Conservation (phyloP, 2,888 invertebrate species). For the Epsilonema sp. region DNA sequence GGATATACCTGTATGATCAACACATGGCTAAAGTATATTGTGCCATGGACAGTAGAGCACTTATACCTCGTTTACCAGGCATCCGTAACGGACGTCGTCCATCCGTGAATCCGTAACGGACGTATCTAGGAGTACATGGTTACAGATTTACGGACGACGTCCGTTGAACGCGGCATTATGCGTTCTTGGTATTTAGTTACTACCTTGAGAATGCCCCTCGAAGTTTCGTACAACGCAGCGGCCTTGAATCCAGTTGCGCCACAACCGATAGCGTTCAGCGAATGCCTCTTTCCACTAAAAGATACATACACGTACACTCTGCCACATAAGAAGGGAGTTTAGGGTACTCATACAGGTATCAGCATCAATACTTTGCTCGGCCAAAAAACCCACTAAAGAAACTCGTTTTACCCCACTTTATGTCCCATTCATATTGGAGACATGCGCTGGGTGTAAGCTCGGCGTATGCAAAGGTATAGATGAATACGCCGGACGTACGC, state of each 20-base stretch:
- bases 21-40: too few species aligned
- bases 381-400: background rate
- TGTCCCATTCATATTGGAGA: too few species aligned
- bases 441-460: too few species aligned
- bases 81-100: too few species aligned
- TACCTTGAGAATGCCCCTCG: slow-evolving; percentile 37
- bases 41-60: slow-evolving; percentile 4
- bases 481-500: too few species aligned
- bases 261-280: slow-evolving; percentile 34
- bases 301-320: too few species aligned
- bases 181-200: too few species aligned
- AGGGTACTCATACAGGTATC: background rate
- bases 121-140: background rate
- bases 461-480: too few species aligned
- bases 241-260: slow-evolving; percentile 36
- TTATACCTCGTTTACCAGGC: background rate
- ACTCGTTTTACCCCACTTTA: too few species aligned
- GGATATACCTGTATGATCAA: slow-evolving; percentile 29
- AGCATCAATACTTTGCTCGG: background rate
- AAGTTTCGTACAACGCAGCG: slow-evolving; percentile 37
- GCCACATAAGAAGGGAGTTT: background rate
- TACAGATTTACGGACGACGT: too few species aligned
- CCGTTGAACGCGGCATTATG: too few species aligned
- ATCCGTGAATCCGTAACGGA: too few species aligned
- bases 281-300: slow-evolving; percentile 36